phyloP scores from a whole-genome alignment of 1,140 invertebrate species.

The Callitettix versicolor region DNA sequence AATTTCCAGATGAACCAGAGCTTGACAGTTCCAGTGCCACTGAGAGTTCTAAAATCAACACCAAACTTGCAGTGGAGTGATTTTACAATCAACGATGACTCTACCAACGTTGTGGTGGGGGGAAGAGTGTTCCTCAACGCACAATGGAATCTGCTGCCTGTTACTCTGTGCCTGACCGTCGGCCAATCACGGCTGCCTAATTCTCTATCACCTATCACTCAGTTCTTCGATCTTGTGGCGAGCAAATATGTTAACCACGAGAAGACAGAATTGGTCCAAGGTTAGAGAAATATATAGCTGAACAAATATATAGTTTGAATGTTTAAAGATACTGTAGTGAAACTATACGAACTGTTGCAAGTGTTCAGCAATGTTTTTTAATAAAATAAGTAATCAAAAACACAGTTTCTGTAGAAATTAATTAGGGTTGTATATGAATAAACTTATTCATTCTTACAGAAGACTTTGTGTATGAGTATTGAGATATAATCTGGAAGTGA shows the following conservation, averaged over 20 bases:
- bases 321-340: too few species aligned
- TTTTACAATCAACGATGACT: constrained; percentile 41
- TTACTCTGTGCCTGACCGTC: constrained; percentile 58
- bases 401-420: too few species aligned
- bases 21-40: constrained; percentile 46
- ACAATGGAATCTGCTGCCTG: constrained; percentile 53
- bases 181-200: constrained; percentile 46
- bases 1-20: constrained; percentile 53
- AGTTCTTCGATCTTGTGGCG: constrained; percentile 65
- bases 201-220: constrained; percentile 56
- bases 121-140: constrained; percentile 59
- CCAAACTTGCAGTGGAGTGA: constrained; percentile 57
- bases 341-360: too few species aligned
- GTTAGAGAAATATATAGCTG: constrained; percentile 32
- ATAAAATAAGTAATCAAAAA: too few species aligned
- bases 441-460: too few species aligned
- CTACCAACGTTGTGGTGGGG: constrained; percentile 47
- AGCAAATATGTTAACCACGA: constrained; percentile 43
- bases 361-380: too few species aligned
- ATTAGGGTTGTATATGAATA: too few species aligned
- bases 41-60: constrained; percentile 56
- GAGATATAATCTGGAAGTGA: too few species aligned
- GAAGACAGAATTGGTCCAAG: constrained; percentile 44
- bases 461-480: too few species aligned
- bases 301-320: neutral